These are phyloP conservation scores for Campylorhamphus procurvoides DNA, from an alignment of 2,113 vertebrate genomes.

Conservation along the genomic window DNA sequence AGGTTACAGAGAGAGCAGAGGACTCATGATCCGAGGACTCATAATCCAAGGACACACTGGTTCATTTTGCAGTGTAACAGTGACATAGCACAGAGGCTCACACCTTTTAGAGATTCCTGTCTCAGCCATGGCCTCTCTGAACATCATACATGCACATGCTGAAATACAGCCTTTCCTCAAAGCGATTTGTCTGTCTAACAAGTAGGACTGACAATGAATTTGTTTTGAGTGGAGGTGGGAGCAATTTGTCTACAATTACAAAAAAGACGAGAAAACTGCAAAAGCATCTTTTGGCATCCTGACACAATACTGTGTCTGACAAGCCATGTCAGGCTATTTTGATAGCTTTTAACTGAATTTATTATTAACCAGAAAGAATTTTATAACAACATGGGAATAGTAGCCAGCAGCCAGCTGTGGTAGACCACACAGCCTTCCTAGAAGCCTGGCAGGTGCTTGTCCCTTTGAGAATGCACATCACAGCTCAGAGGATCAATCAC, in stretches of 20 bases:
- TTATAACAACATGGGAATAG: neutral
- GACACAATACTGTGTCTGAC: neutral
- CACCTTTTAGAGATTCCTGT: accelerated
- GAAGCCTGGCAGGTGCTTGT: neutral
- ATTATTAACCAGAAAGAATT: neutral
- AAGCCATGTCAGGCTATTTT: neutral
- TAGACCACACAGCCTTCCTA: neutral
- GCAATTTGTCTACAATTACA: neutral
- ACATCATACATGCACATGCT: neutral
- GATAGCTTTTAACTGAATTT: neutral
- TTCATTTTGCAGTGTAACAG: neutral
- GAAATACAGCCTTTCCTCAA: neutral
- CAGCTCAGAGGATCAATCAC: neutral
- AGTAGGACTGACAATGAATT: neutral
- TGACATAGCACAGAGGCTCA: neutral
- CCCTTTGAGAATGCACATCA: neutral
- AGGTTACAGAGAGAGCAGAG: neutral
- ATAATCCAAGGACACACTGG: too few species aligned
- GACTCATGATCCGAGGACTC: neutral
- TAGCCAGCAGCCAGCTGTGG: neutral
- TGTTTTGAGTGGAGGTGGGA: neutral
- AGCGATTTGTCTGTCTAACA: neutral
- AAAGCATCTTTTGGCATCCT: neutral
- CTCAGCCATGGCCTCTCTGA: neutral
- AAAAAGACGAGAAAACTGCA: neutral